Evolutionary conservation across 2,888 invertebrate genomes (phyloP).

Genomic region (Pherbina coryleti): DNA sequence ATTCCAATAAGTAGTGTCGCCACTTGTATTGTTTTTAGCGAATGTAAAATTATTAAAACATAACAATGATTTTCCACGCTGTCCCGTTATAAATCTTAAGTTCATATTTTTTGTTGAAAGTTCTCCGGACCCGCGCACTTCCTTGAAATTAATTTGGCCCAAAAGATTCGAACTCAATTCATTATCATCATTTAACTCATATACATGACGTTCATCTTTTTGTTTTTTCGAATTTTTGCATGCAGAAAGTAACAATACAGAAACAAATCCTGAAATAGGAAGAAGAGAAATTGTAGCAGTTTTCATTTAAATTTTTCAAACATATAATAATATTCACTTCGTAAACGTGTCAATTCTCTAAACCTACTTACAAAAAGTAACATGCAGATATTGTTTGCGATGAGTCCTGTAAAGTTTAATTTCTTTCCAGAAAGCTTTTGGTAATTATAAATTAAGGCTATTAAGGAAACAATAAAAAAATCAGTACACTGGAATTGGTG

Average conservation of each 20-base stretch:
- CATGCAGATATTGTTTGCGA: too few relatives aligned
- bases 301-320: too few relatives aligned
- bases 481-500: too few relatives aligned
- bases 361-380: too few relatives aligned
- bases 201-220: background rate
- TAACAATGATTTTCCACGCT: constrained; percentile 64
- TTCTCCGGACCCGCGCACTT: constrained; percentile 1
- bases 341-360: too few relatives aligned
- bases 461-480: too few relatives aligned
- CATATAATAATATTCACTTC: too few relatives aligned
- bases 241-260: background rate
- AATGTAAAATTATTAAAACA: constrained; percentile 64
- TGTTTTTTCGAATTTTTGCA: background rate
- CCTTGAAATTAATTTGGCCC: constrained; percentile 25
- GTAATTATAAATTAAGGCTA: too few relatives aligned
- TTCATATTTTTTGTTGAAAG: constrained; percentile 45
- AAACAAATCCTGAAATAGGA: constrained; percentile 18
- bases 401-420: too few relatives aligned
- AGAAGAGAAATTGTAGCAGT: background rate
- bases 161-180: background rate
- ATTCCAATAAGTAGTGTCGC: constrained; percentile 66
- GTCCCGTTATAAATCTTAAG: constrained; percentile 64
- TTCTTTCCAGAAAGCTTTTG: too few relatives aligned
- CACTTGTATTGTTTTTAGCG: constrained; percentile 64
- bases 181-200: background rate